Conservation (phyloP, 2,797 vertebrate genomes). For the Lepus oiostolus region DNA sequence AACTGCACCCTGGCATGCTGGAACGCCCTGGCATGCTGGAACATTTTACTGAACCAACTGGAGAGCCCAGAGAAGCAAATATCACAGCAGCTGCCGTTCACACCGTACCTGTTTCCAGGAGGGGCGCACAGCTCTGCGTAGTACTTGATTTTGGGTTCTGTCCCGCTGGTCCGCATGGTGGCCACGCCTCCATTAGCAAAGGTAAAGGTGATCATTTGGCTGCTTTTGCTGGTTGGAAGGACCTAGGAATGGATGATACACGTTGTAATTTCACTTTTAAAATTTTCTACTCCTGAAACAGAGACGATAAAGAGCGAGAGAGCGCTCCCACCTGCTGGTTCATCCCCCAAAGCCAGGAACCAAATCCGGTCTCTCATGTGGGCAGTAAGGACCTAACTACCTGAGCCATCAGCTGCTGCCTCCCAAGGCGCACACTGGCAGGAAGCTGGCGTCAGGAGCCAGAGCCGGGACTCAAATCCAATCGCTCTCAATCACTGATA, state of each 20-base stretch:
- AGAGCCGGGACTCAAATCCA: no score
- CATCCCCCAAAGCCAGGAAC: no score
- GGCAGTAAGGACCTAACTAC: no score
- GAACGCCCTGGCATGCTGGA: neutral
- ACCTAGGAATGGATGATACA: conserved; percentile 88
- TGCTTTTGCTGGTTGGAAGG: conserved; percentile 96
- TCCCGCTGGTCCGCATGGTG: conserved; percentile 98
- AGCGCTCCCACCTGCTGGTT: no score
- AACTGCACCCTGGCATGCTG: neutral
- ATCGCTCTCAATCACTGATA: no score
- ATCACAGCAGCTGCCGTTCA: neutral
- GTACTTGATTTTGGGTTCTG: conserved; percentile 99
- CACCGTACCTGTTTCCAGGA: conserved; percentile 95
- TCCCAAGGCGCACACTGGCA: no score
- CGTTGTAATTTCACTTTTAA: no score
- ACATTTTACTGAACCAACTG: neutral
- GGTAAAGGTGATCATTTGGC: conserved; percentile 99
- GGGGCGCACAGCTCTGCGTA: conserved; percentile 97
- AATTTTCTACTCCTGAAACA: no score
- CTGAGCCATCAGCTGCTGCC: no score
- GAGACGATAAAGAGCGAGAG: no score
- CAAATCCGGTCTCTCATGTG: no score
- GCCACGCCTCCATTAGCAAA: conserved; percentile 97
- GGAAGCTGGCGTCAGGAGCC: no score
- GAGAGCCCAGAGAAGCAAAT: neutral